Evolutionary conservation across 1,140 invertebrate genomes (phyloP).

Genomic region (Aphaenogaster rudis): DNA sequence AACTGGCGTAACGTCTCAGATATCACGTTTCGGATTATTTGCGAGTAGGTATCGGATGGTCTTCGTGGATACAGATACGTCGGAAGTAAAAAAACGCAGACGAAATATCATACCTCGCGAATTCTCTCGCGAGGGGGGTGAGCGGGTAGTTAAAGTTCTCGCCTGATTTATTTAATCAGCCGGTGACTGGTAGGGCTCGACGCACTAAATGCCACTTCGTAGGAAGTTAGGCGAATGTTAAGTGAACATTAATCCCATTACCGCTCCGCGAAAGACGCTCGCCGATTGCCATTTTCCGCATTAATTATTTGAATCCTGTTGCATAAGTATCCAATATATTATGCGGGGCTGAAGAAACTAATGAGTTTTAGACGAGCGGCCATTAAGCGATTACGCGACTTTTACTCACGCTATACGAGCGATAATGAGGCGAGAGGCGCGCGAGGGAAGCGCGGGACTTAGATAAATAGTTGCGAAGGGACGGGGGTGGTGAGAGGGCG

Average conservation of each 20-base stretch:
- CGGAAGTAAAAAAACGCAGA: neutral
- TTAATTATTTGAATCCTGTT: slow-evolving; percentile 53
- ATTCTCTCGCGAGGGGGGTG: neutral
- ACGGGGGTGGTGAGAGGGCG: neutral
- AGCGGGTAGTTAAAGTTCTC: neutral
- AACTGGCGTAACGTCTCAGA: slow-evolving; percentile 26
- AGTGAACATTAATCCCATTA: slow-evolving; percentile 37
- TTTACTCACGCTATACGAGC: slow-evolving; percentile 35
- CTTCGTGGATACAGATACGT: neutral
- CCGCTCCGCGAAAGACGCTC: neutral
- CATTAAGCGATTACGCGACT: slow-evolving; percentile 57
- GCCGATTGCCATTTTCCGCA: slow-evolving; percentile 40
- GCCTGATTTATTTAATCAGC: neutral
- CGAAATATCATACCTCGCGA: neutral
- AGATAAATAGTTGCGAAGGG: slow-evolving; percentile 50
- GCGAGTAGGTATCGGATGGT: slow-evolving; percentile 7
- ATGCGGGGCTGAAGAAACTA: slow-evolving; percentile 39
- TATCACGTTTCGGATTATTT: slow-evolving; percentile 51
- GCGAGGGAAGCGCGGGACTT: slow-evolving; percentile 20
- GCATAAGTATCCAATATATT: slow-evolving; percentile 48
- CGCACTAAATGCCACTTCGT: neutral
- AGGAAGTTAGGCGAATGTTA: slow-evolving; percentile 1
- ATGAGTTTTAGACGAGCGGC: slow-evolving; percentile 53
- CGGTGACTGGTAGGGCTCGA: neutral
- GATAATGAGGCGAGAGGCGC: slow-evolving; percentile 48